Evolutionary conservation across 2,888 invertebrate genomes (phyloP), one percentile per base, ranked within the genome.

Genomic region (Cosmia pyralina): DNA sequence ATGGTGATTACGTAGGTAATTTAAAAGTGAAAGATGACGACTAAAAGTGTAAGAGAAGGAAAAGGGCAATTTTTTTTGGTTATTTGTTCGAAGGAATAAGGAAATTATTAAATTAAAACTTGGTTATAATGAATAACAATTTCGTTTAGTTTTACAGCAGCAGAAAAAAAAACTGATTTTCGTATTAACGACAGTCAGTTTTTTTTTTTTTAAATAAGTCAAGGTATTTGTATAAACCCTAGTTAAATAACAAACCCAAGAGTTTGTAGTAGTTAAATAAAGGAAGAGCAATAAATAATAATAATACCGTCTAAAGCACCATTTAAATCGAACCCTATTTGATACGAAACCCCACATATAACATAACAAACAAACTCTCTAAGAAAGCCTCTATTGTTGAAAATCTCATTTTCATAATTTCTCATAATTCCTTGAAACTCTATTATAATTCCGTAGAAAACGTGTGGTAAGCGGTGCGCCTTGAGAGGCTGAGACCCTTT

Each of bases 401-500:
- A 85, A 86, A 83, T 87, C 85, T 83, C 79, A 86, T 86, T 87
- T 85, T 89, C 88, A 88, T 90, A 92, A 92, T 91, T 89, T 90
- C 84, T 73, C 87, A 87, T 92, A 93, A 94, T 92, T 92, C 91
- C 92, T 89, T 88, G 87, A 90, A 91, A 91, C 90, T 92, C 90
- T 87, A 85, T 88, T 91, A 90, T 94, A 94, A 95, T 94, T 91
- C 93, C 93, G 92, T 85, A 90, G 93, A 92, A 93, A 93, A 93
- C 90, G 93, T 90, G 93, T 94, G 93, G 94, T 92, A 91, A 90
- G 92, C 75, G 77, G 71, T 70, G 74, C 70, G 74, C 90, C 85
- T 34, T 53, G 70, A 69, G 70, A 70, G 70, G 64, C 69, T 85
- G 88, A 90, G 95, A 95, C 95, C 95, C 95, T 94, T 95, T 94